Base-by-base conservation (phyloP, 2,888 invertebrate species). In the Molanna angustata region DNA sequence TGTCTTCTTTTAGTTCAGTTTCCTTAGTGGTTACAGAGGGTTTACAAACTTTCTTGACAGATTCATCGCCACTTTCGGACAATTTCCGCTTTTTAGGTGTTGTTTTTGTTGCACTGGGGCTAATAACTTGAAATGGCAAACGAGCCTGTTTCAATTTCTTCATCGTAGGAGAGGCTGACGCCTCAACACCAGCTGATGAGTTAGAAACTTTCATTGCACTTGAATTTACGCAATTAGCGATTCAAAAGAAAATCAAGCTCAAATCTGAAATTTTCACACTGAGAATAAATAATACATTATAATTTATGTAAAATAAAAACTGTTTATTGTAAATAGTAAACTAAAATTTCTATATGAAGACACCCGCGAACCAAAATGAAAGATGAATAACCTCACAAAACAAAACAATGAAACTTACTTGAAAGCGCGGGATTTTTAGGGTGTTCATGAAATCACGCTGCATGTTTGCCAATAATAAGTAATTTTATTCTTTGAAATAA, bases 111-210 rank as follows among this genome's bases (percentile, higher is more conserved):
- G 70, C 63, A 49, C 66, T 66, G 18, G 74, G 69, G 31, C 76
- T 69, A 47, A 80, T 66, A 57, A 78, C 63, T 69, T 78, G 82
- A 63, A 83, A 83, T 58, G 82, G 82, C 58, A 83, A 71, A 60
- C 80, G 74, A 58, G 82, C 80, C 67, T 83, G 83, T 59, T 78
- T 79, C 48, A 83, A 66, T 63, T 82, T 82, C 64, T 81, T 83
- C 21, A 45, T 39, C 19, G 48, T 37, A 9, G 56, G 56, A 46
- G 56, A 52, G 11, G 54, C 40, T 11, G 21, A 22, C 16, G 45
- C 20, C 22, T 49, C 49, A 31, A 27, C 16, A 21, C 52, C 46
- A 50, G 54, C 43, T 47, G 50, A 54, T 50, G 22, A 18, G n/a
- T 33, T 43, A 11, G 45, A 46, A 46, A 47, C 54, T 50, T 54